These are phyloP conservation scores for Crematogaster levior DNA, from an alignment of 2,888 invertebrate genomes.

Conservation along the genomic window DNA sequence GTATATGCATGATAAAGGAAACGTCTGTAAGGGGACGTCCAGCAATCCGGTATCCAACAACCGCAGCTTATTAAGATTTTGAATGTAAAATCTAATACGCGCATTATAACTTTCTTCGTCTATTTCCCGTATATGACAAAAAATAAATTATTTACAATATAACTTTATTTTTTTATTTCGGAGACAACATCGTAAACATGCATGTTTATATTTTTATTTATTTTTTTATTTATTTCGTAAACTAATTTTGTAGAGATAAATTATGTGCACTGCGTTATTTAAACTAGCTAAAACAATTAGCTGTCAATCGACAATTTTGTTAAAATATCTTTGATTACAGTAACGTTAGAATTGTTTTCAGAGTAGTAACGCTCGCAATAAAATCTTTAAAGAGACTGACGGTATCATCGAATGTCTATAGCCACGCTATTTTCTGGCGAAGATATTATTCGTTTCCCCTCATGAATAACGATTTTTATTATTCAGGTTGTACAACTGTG, in stretches of 20 bases:
- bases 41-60: conserved; percentile 66
- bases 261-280: background rate
- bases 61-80: conserved; percentile 50
- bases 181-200: background rate
- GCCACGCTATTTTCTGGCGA: background rate
- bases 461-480: background rate
- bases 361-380: background rate
- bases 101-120: conserved; percentile 38
- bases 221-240: background rate
- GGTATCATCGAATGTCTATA: conserved; percentile 8
- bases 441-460: background rate
- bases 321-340: background rate
- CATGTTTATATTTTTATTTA: background rate
- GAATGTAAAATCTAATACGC: conserved; percentile 35
- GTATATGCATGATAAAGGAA: conserved; percentile 61
- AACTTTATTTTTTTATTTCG: background rate
- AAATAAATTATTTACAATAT: background rate
- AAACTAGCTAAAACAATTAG: background rate
- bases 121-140: background rate
- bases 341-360: background rate
- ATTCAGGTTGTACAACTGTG: background rate
- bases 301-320: background rate
- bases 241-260: background rate
- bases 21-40: conserved; percentile 53
- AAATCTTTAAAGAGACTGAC: background rate